phyloP scores from a whole-genome alignment of 92 coral and sea anemone species.

The Paragorgia papillata region DNA sequence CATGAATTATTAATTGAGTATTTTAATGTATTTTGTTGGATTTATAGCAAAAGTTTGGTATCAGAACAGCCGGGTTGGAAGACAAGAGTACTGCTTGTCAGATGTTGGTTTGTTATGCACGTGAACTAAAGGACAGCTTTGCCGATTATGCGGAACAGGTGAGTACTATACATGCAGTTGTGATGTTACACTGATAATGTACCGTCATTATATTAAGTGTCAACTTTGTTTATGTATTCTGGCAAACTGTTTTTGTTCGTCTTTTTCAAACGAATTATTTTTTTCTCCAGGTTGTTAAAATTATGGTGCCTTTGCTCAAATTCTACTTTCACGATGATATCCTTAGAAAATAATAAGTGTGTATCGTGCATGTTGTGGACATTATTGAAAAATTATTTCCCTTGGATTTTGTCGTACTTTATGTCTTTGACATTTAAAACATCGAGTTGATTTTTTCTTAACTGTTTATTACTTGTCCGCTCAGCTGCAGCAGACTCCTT shows the following conservation, averaged over 20 bases:
- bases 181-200: too few species aligned
- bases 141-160: constrained; percentile 86
- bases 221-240: too few species aligned
- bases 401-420: too few species aligned
- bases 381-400: too few species aligned
- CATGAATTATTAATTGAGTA: too few species aligned
- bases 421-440: too few species aligned
- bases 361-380: too few species aligned
- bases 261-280: not conserved
- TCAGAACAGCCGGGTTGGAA: constrained; percentile 95
- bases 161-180: too few species aligned
- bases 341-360: constrained; percentile 1
- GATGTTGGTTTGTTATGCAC: constrained; percentile 94
- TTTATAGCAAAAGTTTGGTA: constrained; percentile 95
- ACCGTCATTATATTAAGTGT: too few species aligned
- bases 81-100: constrained; percentile 99
- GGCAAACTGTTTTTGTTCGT: too few species aligned
- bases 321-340: constrained; percentile 91
- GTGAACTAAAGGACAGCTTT: constrained; percentile 94
- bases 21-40: not conserved
- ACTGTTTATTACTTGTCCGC: constrained; percentile 68
- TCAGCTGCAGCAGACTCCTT: constrained; percentile 96
- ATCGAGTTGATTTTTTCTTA: constrained; percentile 33
- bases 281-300: constrained; percentile 63
- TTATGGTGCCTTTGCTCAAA: constrained; percentile 92